Evolutionary conservation across 2,113 vertebrate genomes (phyloP).

Genomic region (Tilapia sparmanii): DNA sequence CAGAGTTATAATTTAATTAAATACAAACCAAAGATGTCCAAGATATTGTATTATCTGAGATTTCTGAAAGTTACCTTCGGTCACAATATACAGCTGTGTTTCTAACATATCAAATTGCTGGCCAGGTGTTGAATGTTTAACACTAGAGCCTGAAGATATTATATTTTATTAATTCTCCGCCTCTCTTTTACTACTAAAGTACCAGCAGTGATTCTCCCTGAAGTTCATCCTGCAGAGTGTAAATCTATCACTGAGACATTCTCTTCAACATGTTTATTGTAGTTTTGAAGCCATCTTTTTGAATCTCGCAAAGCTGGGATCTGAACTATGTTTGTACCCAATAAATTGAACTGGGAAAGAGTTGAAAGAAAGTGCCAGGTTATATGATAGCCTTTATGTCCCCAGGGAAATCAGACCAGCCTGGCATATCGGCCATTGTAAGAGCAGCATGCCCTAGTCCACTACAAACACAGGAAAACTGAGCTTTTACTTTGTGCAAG

Average conservation of each 20-base stretch:
- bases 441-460: conserved; percentile 4
- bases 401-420: conserved; percentile 46
- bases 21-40: background rate
- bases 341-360: conserved; percentile 45
- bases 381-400: conserved; percentile 47
- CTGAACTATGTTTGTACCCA: conserved; percentile 26
- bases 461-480: conserved; percentile 16
- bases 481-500: conserved; percentile 23
- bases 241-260: background rate
- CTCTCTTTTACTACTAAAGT: background rate
- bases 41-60: background rate
- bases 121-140: background rate
- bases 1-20: background rate
- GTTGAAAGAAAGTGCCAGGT: conserved; percentile 44
- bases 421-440: conserved; percentile 14
- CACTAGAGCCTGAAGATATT: background rate
- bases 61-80: background rate
- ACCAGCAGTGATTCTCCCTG: background rate
- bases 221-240: background rate
- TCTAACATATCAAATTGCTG: background rate
- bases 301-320: background rate
- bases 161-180: background rate
- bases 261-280: background rate
- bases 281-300: conserved; percentile 1
- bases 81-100: background rate